Evolutionary conservation across 2,113 vertebrate species (phyloP), one percentile per base, ranked within the genome.

Genomic region (Anolis sagrei): DNA sequence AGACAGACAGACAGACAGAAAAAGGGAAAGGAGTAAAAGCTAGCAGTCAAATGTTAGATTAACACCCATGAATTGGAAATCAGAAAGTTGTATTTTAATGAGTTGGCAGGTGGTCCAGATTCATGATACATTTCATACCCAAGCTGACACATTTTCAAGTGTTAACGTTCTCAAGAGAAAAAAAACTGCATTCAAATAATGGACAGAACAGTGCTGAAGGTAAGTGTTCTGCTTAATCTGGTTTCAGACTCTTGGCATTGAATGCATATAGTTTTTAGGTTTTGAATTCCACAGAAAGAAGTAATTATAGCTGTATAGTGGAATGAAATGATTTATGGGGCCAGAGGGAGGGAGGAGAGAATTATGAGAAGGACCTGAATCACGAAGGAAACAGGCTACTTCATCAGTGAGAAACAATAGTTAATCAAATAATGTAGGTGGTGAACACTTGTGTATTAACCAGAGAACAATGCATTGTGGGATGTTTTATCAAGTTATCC

Each of bases 91-190:
- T 87, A 93, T 94, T 95, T 92, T 95, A 95, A 95, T 94, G 87
- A 95, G 80, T 39, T 95, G 94, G 93, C 94, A 95, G 93, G 93
- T 94, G 75, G 89, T 93, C 93, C 84, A n/a, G 21, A 88, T 94
- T 92, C 76, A 80, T 94, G 95, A 97, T 94, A 88, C 90, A 96
- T 96, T 93, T 95, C 81, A 34, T 93, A 91, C 79, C 92, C 89
- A 86, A 86, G 91, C 89, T 96, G 95, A 96, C 94, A 97, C 93
- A 94, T 94, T 95, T 95, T 95, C 93, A 95, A 94, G 94, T 94
- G 94, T 95, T 96, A 97, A 97, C 94, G 93, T 96, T 92, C 93
- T 95, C 93, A 79, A 61, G 85, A 95, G 92, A 89, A 94, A 96
- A n/a, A 93, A 93, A 96, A 93, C 93, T 92, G 36, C 92, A 92